Evolutionary conservation across 92 coral and sea anemone species (phyloP), one percentile per base, ranked within the genome.

Genomic region (Plumapathes pennacea): DNA sequence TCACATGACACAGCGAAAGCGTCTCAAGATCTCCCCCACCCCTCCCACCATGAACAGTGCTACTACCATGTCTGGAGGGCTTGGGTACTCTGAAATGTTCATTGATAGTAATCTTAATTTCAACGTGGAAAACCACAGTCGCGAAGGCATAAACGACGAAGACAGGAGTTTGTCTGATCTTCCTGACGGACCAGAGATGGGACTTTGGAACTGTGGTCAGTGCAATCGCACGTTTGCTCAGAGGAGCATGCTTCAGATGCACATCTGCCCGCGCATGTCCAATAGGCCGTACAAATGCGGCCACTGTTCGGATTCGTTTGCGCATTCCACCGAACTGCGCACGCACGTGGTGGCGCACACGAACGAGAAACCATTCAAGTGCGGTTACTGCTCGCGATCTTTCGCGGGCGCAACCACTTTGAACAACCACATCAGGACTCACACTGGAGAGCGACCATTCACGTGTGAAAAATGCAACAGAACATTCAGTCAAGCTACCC

Each of bases 391-490:
- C 33, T 79, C 85, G 15, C 81, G 86, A 7, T 55, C 81, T 39
- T 78, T 83, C 49, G 62, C 68, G 37, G 84, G 83, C 25, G 77
- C 90, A 26, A 58, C 80, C 13, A 78, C 90, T 15, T 25, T 77
- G 22, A 67, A 83, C 66, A 87, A 73, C 44, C 89, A 87, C 53
- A 82, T 83, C 48, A 76, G 79, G 24, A 72, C 79, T 38, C 89
- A 83, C 38, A 92, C 98, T 5, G 98, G 98, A n/a, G 98, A 92
- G 63, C 77, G 80, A 59, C 98, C 98, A 22, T 92, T 92, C 77
- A 68, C 55, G 14, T 92, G 98, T 29, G 74, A 79, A 30, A 92
- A 85, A 33, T 92, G 98, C 80, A 75, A 77, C 27, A 82, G 80
- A 37, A 40, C 76, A 10, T 92, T 92, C 72, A 64, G 89, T 10